Base-by-base conservation (phyloP, 2,888 invertebrate species). In the Eupithecia dodoneata region DNA sequence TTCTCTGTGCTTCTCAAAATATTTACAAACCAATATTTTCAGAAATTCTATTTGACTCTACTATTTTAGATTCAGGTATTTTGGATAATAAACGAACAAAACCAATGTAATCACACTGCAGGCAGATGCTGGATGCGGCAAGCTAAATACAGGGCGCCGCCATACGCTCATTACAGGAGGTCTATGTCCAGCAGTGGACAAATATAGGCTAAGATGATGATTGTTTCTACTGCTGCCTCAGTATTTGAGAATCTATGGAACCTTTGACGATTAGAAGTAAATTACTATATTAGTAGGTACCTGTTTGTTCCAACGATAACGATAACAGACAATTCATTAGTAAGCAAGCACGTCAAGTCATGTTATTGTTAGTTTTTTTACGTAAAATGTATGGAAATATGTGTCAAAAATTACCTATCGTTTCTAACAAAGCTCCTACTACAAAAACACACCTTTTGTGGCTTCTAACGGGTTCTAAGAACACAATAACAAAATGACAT, bases 311-410 rank as follows among this genome's bases (percentile, higher is more conserved):
- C 65, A 72, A 67, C 65, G 52, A 70, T 52, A 74, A 49, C 76
- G 77, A 77, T 77, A 80, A 76, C 74, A 75, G 49, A 78, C n/a
- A n/a, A n/a, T 55, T 55, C 55, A 55, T n/a, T 55, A 55, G 55
- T 55, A n/a, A 55, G 2, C 7, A 10, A 55, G 12, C 47, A 9
- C 47, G 12, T 49, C 47, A 12, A 12, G 30, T 30, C 47, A 49
- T 12, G 47, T 49, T 49, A 49, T 12, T 49, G n/a, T 59, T 59
- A 18, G 47, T 10, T 47, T 47, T 10, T 47, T 47, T 12, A 2
- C 10, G 47, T 47, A 1, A 3, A 47, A 44, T 4, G 45, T 45
- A 45, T 45, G 45, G 7, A 45, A 45, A 45, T 7, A 7, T 45
- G 7, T 45, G 45, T 7, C 45, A 7, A 45, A 45, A 45, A 45